Evolutionary conservation across 2,113 vertebrate species (phyloP).

Genomic region (Burhinus bistriatus): DNA sequence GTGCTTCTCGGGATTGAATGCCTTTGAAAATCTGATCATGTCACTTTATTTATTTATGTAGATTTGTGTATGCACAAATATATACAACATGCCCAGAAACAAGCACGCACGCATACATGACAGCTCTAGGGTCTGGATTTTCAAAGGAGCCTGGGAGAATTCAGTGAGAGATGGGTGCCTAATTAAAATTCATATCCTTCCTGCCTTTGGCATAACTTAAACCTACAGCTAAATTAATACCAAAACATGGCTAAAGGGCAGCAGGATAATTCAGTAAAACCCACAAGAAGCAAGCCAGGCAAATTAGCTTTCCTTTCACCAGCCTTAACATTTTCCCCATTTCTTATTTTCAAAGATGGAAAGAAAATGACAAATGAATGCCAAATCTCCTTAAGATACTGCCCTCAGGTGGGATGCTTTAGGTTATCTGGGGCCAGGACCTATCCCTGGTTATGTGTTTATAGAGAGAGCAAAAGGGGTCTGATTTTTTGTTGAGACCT

Average conservation of each 20-base stretch:
- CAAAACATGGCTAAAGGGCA: constrained; percentile 43
- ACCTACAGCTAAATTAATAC: constrained; percentile 49
- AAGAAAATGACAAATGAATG: not conserved
- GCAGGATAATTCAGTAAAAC: constrained; percentile 35
- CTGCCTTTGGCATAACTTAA: constrained; percentile 36
- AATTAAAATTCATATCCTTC: constrained; percentile 41
- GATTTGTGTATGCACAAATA: constrained; percentile 37
- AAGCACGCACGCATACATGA: not conserved
- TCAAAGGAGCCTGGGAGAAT: constrained; percentile 1
- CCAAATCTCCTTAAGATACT: not conserved
- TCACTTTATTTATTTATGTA: constrained; percentile 61
- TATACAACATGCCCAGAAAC: constrained; percentile 10
- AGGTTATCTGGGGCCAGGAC: not conserved
- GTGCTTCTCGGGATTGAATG: not conserved
- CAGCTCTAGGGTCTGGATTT: constrained; percentile 31
- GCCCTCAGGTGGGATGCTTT: not conserved
- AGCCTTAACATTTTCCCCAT: not conserved
- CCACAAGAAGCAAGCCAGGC: not conserved
- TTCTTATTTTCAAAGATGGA: not conserved
- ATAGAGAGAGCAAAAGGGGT: not conserved
- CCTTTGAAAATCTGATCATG: constrained; percentile 42
- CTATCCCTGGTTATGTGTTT: not conserved
- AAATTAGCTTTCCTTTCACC: constrained; percentile 38
- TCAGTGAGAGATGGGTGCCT: constrained; percentile 41
- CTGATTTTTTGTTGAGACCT: not conserved